A percentile compares a stretch with the other conserved stretches of the same genome.
phyloP scores from a whole-genome alignment of 2,888 invertebrate species.

The Epinotia nisella region DNA sequence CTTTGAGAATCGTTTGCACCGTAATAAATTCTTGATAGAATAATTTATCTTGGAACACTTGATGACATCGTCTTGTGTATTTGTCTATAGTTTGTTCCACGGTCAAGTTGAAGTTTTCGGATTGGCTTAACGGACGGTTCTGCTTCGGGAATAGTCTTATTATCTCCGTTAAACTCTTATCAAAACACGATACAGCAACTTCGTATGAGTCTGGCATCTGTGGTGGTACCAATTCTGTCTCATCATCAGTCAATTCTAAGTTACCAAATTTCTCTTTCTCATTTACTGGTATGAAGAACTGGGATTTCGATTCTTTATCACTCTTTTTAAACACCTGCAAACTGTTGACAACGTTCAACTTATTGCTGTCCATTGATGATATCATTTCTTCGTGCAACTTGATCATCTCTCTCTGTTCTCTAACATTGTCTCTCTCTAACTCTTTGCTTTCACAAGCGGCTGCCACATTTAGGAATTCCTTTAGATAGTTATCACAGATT shows the following conservation, averaged over 20 bases:
- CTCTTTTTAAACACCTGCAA: slow-evolving; percentile 77
- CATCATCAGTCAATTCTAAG: slow-evolving; percentile 71
- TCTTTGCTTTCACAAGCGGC: slow-evolving; percentile 71
- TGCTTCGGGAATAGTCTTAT: slow-evolving; percentile 78
- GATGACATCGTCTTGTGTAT: slow-evolving; percentile 78
- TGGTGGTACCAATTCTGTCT: slow-evolving; percentile 67
- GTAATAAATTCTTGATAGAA: slow-evolving; percentile 78
- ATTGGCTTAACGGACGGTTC: slow-evolving; percentile 77
- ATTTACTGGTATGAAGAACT: slow-evolving; percentile 78
- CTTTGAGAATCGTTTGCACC: slow-evolving; percentile 69
- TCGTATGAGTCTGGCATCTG: slow-evolving; percentile 71
- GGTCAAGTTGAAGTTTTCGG: slow-evolving; percentile 75
- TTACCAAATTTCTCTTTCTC: slow-evolving; percentile 75
- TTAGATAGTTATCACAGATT: slow-evolving; percentile 77
- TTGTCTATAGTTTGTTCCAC: slow-evolving; percentile 77
- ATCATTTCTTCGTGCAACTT: slow-evolving; percentile 69
- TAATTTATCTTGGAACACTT: slow-evolving; percentile 80
- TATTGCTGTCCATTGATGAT: slow-evolving; percentile 75
- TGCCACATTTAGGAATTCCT: slow-evolving; percentile 67
- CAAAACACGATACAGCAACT: slow-evolving; percentile 63
- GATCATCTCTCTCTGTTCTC: slow-evolving; percentile 61
- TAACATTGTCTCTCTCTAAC: slow-evolving; percentile 65
- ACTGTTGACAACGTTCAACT: slow-evolving; percentile 72
- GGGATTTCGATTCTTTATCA: slow-evolving; percentile 78
- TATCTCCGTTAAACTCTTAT: slow-evolving; percentile 72